Evolutionary conservation across 2,888 invertebrate species (phyloP), one percentile per base, ranked within the genome.

Genomic region (Lepetodrilus schrolli): DNA sequence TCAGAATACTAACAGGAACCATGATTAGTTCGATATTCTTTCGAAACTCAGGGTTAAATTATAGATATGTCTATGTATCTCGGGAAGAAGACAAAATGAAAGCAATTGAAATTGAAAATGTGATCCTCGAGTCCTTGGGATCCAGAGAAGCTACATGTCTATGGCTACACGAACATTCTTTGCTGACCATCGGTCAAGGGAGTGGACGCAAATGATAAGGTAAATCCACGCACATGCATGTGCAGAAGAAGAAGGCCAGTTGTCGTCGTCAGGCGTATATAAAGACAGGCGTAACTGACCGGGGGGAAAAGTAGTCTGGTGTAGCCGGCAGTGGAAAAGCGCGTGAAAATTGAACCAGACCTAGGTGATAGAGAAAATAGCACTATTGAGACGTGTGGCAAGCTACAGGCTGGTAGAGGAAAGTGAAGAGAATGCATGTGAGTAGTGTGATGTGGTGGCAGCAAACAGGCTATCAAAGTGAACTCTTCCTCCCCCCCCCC

Each of bases 401-500:
- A 20, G 23, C 70, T 50, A 48, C 50, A 36, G 34, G 48, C 47
- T 49, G 36, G 2, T 4, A 36, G 38, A 66, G 66, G 23, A 23
- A 58, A 23, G n/a, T 23, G 23, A 23, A 17, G 68, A 68, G 68
- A 26, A 43, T 23, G 68, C 38, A 43, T 43, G 68, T n/a, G 68
- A 65, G 65, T 17, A 36, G 36, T 17, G 17, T 17, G 36, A n/a
- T 21, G 58, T 13, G 30, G 26, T 7, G 43, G 66, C 23, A 36
- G n/a, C 21, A 66, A 23, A 66, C 26, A 20, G 34, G 1, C 10
- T 13, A 43, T 23, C 51, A 51, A 30, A 58, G 10, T n/a, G 58
- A 17, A 43, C 43, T 43, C n/a, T 17, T 43, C n/a, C 43, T 17
- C 4, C 17, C 43, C 17, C 43, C 13, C 43, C 13, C 26, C 26